Evolutionary conservation across 2,797 vertebrate genomes (phyloP).

Genomic region (Knipowitschia caucasica): DNA sequence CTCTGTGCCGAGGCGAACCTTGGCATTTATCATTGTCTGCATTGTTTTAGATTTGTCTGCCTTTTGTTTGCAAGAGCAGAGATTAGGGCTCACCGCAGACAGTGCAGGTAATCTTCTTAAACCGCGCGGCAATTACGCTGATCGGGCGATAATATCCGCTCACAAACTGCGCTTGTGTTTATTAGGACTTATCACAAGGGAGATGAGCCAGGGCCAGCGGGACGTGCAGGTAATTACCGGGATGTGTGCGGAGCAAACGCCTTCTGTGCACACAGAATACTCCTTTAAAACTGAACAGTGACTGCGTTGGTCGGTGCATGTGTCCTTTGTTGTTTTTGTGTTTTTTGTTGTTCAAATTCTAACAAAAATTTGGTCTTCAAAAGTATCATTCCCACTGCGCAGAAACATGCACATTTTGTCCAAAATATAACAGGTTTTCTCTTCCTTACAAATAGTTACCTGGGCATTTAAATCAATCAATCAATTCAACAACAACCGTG

Average conservation of each 20-base stretch:
- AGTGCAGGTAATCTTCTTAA: conserved; percentile 56
- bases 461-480: too few relatives aligned
- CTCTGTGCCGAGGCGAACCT: conserved; percentile 61
- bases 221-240: conserved; percentile 72
- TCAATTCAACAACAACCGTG: too few relatives aligned
- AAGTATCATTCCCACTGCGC: too few relatives aligned
- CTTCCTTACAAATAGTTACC: too few relatives aligned
- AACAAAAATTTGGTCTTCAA: too few relatives aligned
- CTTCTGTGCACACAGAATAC: conserved; percentile 39
- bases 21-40: conserved; percentile 43
- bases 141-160: conserved; percentile 55
- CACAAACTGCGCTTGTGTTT: conserved; percentile 50
- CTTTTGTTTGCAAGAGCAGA: conserved; percentile 71
- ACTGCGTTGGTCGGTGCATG: neutral
- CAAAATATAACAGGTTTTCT: too few relatives aligned
- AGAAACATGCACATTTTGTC: too few relatives aligned
- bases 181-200: conserved; percentile 52
- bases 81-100: conserved; percentile 55
- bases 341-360: too few relatives aligned
- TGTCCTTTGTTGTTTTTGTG: neutral
- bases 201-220: conserved; percentile 37
- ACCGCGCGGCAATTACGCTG: conserved; percentile 61
- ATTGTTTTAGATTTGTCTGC: conserved; percentile 68
- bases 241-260: conserved; percentile 66
- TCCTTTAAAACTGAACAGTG: conserved; percentile 29